Evolutionary conservation across 2,113 vertebrate genomes (phyloP).

Genomic region (Neofelis nebulosa): DNA sequence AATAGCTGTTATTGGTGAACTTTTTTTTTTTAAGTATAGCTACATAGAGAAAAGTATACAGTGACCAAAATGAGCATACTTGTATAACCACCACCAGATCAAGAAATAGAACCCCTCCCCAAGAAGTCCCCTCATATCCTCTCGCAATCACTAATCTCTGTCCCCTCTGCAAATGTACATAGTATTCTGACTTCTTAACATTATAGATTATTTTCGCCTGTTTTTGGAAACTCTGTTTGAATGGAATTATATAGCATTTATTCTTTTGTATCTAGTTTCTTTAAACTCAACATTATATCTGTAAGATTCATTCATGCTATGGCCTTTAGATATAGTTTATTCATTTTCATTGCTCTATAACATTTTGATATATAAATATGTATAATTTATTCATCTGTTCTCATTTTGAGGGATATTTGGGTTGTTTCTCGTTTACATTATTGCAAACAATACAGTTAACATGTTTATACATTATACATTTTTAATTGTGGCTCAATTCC

Average conservation of each 20-base stretch:
- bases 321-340: not conserved
- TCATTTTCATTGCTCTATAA: not conserved
- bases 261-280: not conserved
- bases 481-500: slow-evolving; percentile 24
- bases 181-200: not conserved
- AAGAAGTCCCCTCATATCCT: not conserved
- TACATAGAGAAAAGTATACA: slow-evolving; percentile 36
- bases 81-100: not conserved
- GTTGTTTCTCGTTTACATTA: slow-evolving; percentile 25
- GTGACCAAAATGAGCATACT: slow-evolving; percentile 1
- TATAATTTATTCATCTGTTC: not conserved
- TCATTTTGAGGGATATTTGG: not conserved
- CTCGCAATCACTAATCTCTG: not conserved
- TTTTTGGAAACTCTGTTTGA: not conserved
- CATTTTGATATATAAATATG: not conserved
- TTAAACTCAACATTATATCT: not conserved
- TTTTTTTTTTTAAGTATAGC: not conserved
- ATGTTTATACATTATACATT: not conserved
- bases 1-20: not conserved
- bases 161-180: not conserved
- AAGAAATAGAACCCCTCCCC: not conserved
- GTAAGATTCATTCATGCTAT: not conserved
- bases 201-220: not conserved
- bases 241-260: not conserved
- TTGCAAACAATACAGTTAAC: not conserved